Conservation (phyloP, 2,797 vertebrate genomes). For the Gadopsis bispinosus region DNA sequence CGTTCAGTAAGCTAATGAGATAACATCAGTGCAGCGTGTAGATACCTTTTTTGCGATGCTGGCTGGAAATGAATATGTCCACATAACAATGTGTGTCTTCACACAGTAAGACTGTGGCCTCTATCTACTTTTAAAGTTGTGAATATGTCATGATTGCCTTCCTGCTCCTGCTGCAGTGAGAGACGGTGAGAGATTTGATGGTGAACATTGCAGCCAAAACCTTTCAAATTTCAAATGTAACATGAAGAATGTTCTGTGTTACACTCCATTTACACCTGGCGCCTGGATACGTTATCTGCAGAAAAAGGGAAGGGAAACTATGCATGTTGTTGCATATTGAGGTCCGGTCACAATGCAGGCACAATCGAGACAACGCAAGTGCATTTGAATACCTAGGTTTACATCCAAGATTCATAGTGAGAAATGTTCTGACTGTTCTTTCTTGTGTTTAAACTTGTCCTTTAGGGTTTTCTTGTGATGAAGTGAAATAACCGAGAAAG, state of each 20-base stretch:
- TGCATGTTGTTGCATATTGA: neutral
- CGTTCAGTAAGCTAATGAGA: conserved; percentile 12
- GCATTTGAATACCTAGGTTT: neutral
- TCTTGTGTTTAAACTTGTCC: conserved; percentile 2
- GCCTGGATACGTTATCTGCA: neutral
- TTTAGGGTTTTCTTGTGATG: conserved; percentile 1
- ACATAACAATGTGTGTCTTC: neutral
- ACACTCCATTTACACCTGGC: accelerated
- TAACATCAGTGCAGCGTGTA: neutral
- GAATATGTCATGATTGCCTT: conserved; percentile 16
- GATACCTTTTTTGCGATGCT: neutral
- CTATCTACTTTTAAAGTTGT: neutral
- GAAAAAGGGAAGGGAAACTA: too few relatives aligned
- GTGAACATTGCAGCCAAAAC: neutral
- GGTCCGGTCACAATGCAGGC: neutral
- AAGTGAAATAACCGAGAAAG: neutral
- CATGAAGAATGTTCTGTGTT: neutral
- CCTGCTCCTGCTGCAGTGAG: neutral
- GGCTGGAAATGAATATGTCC: neutral
- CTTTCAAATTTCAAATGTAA: neutral
- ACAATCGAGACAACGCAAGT: neutral
- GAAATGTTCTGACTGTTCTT: neutral
- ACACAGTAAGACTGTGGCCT: neutral
- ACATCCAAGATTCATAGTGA: neutral
- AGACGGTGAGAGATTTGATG: neutral